Evolutionary conservation across 1,140 invertebrate genomes (phyloP).

Genomic region (Brachystomella parvula): DNA sequence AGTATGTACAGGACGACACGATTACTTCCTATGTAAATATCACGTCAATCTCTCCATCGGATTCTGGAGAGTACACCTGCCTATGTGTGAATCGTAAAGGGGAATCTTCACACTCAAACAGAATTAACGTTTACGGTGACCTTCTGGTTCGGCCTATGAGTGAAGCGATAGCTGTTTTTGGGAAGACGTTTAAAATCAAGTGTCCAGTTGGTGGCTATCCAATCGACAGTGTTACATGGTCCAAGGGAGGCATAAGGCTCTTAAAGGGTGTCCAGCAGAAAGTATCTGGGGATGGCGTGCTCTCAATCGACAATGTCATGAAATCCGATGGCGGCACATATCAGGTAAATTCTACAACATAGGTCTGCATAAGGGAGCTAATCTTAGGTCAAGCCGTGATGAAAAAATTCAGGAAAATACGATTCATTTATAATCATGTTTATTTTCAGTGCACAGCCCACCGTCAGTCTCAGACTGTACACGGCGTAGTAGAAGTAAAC

Average conservation of each 20-base stretch:
- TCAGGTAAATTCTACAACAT: not conserved
- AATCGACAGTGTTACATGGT: not conserved
- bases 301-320: not conserved
- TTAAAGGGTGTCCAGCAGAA: not conserved
- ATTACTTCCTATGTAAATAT: not conserved
- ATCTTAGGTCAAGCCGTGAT: no score
- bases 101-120: not conserved
- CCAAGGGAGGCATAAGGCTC: not conserved
- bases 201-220: slow-evolving; percentile 3
- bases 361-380: no score
- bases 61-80: not conserved
- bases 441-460: not conserved
- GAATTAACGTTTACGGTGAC: slow-evolving; percentile 1
- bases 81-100: not conserved
- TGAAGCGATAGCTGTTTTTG: slow-evolving; percentile 4
- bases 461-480: not conserved
- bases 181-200: not conserved
- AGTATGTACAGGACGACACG: not conserved
- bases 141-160: not conserved
- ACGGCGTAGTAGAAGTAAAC: not conserved
- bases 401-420: no score
- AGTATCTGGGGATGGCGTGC: not conserved
- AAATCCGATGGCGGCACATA: not conserved
- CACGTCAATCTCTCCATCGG: not conserved
- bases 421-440: not conserved